These are phyloP conservation scores for Poecile atricapillus DNA, from an alignment of 2,113 vertebrate species.

Conservation along the genomic window DNA sequence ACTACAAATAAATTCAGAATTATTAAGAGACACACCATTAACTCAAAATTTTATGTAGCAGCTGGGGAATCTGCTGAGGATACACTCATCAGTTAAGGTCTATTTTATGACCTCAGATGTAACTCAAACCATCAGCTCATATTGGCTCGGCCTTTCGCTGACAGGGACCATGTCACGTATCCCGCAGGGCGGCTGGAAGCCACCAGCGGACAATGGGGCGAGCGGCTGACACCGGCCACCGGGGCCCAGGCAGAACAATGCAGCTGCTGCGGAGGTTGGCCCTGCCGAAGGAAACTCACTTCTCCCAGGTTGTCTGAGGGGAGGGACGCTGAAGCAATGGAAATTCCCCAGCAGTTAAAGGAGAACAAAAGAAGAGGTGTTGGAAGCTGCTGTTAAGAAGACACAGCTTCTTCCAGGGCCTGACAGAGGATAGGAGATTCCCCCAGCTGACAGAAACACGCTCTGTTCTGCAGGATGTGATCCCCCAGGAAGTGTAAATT, in stretches of 20 bases:
- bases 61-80: conserved; percentile 8
- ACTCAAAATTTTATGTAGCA: not conserved
- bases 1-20: not conserved
- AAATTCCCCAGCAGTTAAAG: conserved; percentile 53
- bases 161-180: conserved; percentile 63
- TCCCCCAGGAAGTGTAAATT: fast-evolving
- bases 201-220: not conserved
- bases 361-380: conserved; percentile 56
- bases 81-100: conserved; percentile 9
- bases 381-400: not conserved
- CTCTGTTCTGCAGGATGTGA: not conserved
- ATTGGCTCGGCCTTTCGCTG: not conserved
- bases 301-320: conserved; percentile 52
- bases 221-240: not conserved
- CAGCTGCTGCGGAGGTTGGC: conserved; percentile 8
- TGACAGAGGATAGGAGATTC: not conserved
- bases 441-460: not conserved
- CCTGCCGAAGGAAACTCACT: conserved; percentile 10
- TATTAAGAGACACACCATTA: not conserved
- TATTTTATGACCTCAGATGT: not conserved
- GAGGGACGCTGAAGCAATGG: conserved; percentile 49
- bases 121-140: not conserved
- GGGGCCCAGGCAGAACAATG: conserved; percentile 39
- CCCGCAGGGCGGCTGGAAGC: conserved; percentile 16
- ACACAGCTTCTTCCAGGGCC: not conserved